Evolutionary conservation across 53 echinoderm and acorn worm genomes (phyloP).

Genomic region (Crossaster papposus): DNA sequence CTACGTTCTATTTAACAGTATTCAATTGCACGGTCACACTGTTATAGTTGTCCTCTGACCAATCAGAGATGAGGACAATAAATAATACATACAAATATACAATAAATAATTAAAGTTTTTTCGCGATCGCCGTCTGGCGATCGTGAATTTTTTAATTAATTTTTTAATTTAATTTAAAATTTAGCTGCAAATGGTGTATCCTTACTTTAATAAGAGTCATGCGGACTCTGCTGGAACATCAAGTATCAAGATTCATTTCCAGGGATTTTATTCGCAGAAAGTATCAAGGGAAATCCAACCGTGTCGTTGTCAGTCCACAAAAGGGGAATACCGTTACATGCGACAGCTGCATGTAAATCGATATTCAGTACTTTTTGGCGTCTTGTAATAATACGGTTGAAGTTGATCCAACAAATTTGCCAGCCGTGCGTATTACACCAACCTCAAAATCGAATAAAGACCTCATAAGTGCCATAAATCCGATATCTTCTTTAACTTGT

Average conservation of each 20-base stretch:
- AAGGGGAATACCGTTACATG: not conserved
- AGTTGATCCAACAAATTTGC: not conserved
- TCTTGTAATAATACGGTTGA: not conserved
- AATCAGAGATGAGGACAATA: too few species aligned
- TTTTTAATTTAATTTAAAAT: too few species aligned
- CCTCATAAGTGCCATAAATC: not conserved
- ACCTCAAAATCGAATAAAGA: not conserved
- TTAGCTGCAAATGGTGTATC: too few species aligned
- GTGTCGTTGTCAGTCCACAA: not conserved
- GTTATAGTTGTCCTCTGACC: too few species aligned
- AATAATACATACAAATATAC: too few species aligned
- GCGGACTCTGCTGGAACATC: not conserved
- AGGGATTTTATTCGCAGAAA: not conserved
- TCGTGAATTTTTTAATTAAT: too few species aligned
- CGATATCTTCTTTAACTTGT: not conserved
- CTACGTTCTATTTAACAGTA: too few species aligned
- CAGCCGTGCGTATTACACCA: not conserved
- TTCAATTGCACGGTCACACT: too few species aligned
- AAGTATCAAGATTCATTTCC: not conserved
- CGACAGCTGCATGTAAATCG: slow-evolving; percentile 3
- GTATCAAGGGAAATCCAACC: not conserved
- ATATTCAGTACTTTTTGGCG: not conserved
- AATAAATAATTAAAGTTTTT: too few species aligned
- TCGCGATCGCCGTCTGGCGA: too few species aligned
- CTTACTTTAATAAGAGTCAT: too few species aligned